Conservation (phyloP, 2,113 vertebrate species). For the Enhydra lutris region DNA sequence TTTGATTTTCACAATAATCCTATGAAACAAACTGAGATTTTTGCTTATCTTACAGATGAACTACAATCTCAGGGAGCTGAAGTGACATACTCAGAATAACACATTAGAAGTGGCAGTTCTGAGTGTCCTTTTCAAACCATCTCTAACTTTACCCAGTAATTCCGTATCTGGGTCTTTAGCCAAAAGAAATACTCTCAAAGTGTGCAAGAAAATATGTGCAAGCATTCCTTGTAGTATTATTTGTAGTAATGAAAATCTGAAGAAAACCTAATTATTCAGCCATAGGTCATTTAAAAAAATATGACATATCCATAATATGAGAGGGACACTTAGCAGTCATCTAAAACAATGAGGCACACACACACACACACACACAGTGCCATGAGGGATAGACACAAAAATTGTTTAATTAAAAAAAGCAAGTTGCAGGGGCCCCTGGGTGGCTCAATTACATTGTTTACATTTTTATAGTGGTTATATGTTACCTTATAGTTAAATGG, state of each 20-base stretch:
- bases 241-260: neutral
- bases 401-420: neutral
- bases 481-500: neutral
- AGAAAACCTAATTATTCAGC: neutral
- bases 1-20: constrained; percentile 16
- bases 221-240: neutral
- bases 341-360: neutral
- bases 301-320: neutral
- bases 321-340: neutral
- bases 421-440: neutral
- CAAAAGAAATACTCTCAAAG: neutral
- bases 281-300: neutral
- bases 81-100: neutral
- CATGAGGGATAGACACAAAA: neutral
- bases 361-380: neutral
- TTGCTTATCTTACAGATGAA: neutral
- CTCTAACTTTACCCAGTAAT: neutral
- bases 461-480: neutral
- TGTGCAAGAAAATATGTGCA: neutral
- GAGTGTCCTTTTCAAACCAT: neutral
- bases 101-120: neutral
- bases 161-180: neutral
- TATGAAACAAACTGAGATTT: neutral
- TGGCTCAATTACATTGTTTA: neutral
- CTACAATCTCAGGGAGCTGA: neutral